A percentile compares a stretch with the other conserved stretches of the same genome.
Conservation (phyloP, 2,888 invertebrate genomes). For the Diadegma fenestrale region DNA sequence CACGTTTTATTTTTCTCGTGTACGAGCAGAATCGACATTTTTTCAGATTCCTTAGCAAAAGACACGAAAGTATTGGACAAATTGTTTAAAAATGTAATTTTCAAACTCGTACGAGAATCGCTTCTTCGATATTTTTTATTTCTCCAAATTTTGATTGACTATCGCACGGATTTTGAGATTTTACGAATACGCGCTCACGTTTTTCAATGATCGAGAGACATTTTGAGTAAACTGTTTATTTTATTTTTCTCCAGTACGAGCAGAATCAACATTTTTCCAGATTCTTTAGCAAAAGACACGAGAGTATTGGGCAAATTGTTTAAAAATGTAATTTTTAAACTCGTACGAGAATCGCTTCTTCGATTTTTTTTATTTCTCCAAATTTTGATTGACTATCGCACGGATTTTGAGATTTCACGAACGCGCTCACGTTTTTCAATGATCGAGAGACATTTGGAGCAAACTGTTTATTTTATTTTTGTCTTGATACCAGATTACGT, state of each 20-base stretch:
- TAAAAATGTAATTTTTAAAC: not conserved
- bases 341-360: not conserved
- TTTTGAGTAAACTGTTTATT: no score
- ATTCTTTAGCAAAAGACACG: not conserved
- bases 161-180: not conserved
- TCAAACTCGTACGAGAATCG: not conserved
- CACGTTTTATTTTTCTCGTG: no score
- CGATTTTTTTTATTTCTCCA: not conserved
- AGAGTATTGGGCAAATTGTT: not conserved
- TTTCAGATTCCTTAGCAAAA: not conserved
- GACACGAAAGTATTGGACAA: not conserved
- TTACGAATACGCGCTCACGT: no score
- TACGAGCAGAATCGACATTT: not conserved
- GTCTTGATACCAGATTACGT: conserved; percentile 86
- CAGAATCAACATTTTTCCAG: not conserved
- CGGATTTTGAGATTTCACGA: no score
- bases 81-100: not conserved
- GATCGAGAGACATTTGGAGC: not conserved
- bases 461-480: not conserved
- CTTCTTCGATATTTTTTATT: not conserved
- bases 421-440: not conserved
- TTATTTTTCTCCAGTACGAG: not conserved
- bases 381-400: not conserved
- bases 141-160: not conserved
- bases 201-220: no score